Conservation (phyloP, 2,113 vertebrate genomes). For the Entomyzon cyanotis region DNA sequence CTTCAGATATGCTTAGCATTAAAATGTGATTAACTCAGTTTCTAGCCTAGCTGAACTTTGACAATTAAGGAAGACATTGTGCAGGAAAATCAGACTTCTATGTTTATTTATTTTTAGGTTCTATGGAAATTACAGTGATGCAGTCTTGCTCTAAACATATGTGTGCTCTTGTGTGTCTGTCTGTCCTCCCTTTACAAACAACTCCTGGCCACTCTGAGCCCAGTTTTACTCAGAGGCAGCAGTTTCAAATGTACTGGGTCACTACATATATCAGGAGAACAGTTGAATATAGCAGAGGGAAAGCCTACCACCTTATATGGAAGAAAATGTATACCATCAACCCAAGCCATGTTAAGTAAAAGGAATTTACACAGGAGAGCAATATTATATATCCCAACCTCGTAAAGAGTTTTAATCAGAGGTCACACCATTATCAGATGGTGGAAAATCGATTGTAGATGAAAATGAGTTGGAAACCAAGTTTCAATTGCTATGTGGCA, state of each 20-base stretch:
- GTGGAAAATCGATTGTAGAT: not conserved
- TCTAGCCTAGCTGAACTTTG: constrained; percentile 4
- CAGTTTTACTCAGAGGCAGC: not conserved
- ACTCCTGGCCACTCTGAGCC: not conserved
- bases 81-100: not conserved
- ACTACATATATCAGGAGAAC: not conserved
- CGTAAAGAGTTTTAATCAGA: not conserved
- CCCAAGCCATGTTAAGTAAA: not conserved
- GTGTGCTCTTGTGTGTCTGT: not conserved
- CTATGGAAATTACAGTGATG: constrained; percentile 4
- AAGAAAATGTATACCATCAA: not conserved
- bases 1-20: constrained; percentile 33
- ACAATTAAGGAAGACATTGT: not conserved
- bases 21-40: not conserved
- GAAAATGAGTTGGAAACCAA: not conserved
- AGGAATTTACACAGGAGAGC: not conserved
- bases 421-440: not conserved
- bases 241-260: not conserved
- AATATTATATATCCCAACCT: not conserved
- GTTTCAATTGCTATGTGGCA: not conserved
- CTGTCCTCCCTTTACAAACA: constrained; percentile 2
- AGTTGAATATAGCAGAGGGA: not conserved
- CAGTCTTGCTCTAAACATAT: not conserved
- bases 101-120: constrained; percentile 30
- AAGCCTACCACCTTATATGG: not conserved